Evolutionary conservation across 1,140 invertebrate species (phyloP).

Genomic region (Mamestra configurata): DNA sequence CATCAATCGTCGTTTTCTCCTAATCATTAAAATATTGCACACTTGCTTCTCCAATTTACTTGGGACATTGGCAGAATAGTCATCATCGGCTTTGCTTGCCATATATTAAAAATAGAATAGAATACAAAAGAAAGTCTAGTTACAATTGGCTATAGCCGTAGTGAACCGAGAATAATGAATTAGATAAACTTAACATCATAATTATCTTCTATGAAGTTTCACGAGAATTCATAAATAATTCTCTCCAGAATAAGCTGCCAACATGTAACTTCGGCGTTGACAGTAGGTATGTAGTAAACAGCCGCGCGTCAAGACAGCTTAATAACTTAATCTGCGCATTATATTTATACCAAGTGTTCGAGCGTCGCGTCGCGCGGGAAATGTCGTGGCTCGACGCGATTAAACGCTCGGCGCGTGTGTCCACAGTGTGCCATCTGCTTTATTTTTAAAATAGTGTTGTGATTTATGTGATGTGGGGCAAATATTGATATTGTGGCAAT

Average conservation of each 20-base stretch:
- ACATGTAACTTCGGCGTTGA: conserved; percentile 27
- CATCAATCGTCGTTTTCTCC: no score
- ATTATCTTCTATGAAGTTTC: no score
- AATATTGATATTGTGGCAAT: background rate
- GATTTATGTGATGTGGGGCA: background rate
- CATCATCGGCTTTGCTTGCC: no score
- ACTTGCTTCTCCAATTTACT: no score
- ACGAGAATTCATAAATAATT: background rate
- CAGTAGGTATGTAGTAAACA: conserved; percentile 21
- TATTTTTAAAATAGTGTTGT: background rate
- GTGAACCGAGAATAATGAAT: no score
- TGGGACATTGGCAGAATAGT: no score
- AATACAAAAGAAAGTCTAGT: no score
- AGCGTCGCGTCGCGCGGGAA: background rate
- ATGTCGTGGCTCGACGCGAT: background rate
- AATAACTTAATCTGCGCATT: conserved; percentile 46
- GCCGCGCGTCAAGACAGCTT: conserved; percentile 42
- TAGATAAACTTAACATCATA: no score
- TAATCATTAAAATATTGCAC: no score
- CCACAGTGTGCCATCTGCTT: background rate
- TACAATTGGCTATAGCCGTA: no score
- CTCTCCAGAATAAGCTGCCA: background rate
- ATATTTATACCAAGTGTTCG: conserved; percentile 37
- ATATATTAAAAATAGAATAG: no score
- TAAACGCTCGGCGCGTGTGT: conserved; percentile 30